Base-by-base conservation (phyloP, 2,888 invertebrate genomes). In the Chrysolina haemoptera region DNA sequence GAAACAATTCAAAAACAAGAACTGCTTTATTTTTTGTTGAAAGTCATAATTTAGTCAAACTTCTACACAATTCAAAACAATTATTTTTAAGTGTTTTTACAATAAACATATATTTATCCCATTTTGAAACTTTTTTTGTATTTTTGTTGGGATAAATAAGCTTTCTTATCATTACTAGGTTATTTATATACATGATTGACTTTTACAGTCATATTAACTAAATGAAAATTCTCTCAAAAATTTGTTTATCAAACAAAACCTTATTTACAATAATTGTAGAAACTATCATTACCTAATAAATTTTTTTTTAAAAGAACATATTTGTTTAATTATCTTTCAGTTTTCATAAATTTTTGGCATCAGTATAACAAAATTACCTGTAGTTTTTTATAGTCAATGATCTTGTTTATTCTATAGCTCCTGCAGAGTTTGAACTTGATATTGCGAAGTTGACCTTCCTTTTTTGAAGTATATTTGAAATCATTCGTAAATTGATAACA, bases 91-190 rank as follows among this genome's bases (percentile, higher is more conserved):
- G 20, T 53, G 35, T 35, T 35, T 8, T 53, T 18, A 53, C 53
- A 53, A 20, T 18, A 11, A 53, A 53, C 12, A 53, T 53, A 53
- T 53, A 53, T 20, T 53, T 53, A 20, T 53, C 53, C 53, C 53
- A 4, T 53, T 53, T 53, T 11, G 9, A 5, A 12, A 20, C 1
- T 14, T 53, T 53, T 53, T 53, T 53, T 20, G 9, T 20, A 20
- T 18, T 53, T 53, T 53, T 20, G 18, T 53, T 53, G 53, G 53
- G 53, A 53, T 16, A 48, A 48, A 48, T 20, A 53, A 11, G 18
- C 53, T 53, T 53, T 53, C 20, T 35, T 35, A 35, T 35, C 35
- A 35, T 35, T 35, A 53, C 18, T 53, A 53, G 4, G 12, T 11
- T 53, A 53, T 20, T 14, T 53, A 53, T 53, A 53, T 53, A 53